Percentiles rank a stretch among this genome's conserved stretches.
phyloP scores from a whole-genome alignment of 2,888 invertebrate genomes.

The Frankliniella fusca region DNA sequence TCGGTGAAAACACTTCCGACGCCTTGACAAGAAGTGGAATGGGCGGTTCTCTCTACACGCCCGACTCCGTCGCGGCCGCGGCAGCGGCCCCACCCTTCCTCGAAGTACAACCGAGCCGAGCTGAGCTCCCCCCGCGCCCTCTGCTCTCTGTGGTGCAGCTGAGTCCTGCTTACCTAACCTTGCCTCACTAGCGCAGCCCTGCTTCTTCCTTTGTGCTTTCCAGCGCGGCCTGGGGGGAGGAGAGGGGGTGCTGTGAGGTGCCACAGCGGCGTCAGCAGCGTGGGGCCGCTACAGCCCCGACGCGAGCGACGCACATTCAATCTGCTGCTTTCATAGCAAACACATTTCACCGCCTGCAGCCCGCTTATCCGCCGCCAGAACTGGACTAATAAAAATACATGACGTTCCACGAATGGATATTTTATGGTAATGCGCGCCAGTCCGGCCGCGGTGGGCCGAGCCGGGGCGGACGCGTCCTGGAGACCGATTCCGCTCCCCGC shows the following conservation, averaged over 20 bases:
- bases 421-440: not conserved
- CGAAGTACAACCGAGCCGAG: not conserved
- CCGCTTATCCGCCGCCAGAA: not conserved
- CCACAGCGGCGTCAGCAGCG: no score
- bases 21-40: not conserved
- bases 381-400: constrained; percentile 6
- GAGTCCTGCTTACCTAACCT: no score
- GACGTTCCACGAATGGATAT: not conserved
- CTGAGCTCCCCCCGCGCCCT: not conserved
- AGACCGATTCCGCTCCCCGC: no score
- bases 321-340: not conserved
- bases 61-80: not conserved
- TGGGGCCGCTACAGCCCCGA: no score
- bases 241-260: not conserved
- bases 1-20: constrained; percentile 16
- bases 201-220: no score
- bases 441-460: not conserved
- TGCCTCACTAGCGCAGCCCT: no score
- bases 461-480: not conserved
- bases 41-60: not conserved
- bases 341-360: not conserved
- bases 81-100: not conserved
- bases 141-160: no score
- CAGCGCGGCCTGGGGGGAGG: no score
- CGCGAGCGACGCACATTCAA: not conserved